Conservation (phyloP, 2,113 vertebrate genomes). For the Hippocampus mohnikei region DNA sequence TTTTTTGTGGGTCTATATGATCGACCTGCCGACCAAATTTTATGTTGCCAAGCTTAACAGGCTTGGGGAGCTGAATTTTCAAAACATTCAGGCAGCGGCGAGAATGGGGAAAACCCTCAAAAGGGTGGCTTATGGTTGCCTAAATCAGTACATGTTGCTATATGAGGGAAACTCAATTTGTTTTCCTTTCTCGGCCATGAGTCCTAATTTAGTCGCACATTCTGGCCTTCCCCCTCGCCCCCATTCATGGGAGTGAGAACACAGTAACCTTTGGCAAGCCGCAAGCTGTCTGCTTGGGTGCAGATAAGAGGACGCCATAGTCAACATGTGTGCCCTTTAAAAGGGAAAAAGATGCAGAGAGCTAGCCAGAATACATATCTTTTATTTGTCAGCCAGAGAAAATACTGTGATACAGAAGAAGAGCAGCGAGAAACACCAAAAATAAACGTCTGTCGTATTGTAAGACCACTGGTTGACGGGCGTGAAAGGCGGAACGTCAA, state of each 20-base stretch:
- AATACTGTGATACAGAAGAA: constrained; percentile 1
- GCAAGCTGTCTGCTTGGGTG: not conserved
- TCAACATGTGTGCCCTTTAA: not conserved
- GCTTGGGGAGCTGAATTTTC: no score
- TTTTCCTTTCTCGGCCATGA: not conserved
- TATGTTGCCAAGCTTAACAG: not conserved
- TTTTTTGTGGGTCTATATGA: no score
- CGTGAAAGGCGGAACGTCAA: not conserved
- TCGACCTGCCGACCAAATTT: no score
- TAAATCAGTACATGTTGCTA: not conserved
- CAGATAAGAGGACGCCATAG: not conserved
- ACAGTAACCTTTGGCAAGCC: not conserved
- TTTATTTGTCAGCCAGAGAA: constrained; percentile 6
- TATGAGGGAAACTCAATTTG: not conserved
- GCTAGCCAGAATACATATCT: constrained; percentile 9
- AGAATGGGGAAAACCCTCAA: not conserved
- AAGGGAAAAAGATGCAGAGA: not conserved
- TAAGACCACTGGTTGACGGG: not conserved
- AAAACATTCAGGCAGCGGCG: not conserved
- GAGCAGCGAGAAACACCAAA: not conserved
- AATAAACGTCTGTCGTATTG: not conserved
- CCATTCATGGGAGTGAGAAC: not conserved
- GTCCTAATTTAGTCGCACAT: not conserved
- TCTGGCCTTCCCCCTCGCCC: not conserved
- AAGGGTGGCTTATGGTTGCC: not conserved